These are phyloP conservation scores for Xestobium rufovillosum DNA, from an alignment of 2,888 invertebrate species.

Conservation along the genomic window DNA sequence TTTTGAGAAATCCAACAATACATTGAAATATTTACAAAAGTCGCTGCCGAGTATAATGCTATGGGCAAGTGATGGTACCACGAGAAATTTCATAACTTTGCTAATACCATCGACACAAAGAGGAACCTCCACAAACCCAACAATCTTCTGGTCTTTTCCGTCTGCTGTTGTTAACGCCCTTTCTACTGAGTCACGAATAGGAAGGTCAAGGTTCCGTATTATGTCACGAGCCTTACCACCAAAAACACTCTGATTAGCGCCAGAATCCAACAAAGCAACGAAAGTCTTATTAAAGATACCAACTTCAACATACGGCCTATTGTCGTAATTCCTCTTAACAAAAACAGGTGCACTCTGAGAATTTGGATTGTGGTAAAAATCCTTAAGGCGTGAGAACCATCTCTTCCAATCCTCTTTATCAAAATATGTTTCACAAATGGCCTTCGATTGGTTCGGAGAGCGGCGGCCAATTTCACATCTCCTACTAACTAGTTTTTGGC, in stretches of 20 bases:
- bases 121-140: slow-evolving; percentile 6
- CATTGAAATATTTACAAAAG: slow-evolving; percentile 3
- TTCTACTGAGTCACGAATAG: too few relatives aligned
- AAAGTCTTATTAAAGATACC: background rate
- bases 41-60: slow-evolving; percentile 11
- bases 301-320: slow-evolving; percentile 8
- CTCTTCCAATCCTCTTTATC: too few relatives aligned
- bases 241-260: slow-evolving; percentile 1
- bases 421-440: too few relatives aligned
- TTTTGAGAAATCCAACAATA: background rate
- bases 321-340: slow-evolving; percentile 2
- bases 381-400: too few relatives aligned
- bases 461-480: too few relatives aligned
- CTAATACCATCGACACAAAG: background rate
- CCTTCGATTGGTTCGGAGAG: too few relatives aligned
- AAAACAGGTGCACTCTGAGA: background rate
- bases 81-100: slow-evolving; percentile 3
- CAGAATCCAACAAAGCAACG: slow-evolving; percentile 4
- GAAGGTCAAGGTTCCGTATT: background rate
- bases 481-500: too few relatives aligned
- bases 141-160: background rate
- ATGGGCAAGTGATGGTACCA: slow-evolving; percentile 12
- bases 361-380: too few relatives aligned
- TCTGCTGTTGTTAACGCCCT: slow-evolving; percentile 8
- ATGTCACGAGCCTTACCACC: background rate